Evolutionary conservation across 2,113 vertebrate genomes (phyloP), one percentile per base, ranked within the genome.

Genomic region (Rana temporaria): DNA sequence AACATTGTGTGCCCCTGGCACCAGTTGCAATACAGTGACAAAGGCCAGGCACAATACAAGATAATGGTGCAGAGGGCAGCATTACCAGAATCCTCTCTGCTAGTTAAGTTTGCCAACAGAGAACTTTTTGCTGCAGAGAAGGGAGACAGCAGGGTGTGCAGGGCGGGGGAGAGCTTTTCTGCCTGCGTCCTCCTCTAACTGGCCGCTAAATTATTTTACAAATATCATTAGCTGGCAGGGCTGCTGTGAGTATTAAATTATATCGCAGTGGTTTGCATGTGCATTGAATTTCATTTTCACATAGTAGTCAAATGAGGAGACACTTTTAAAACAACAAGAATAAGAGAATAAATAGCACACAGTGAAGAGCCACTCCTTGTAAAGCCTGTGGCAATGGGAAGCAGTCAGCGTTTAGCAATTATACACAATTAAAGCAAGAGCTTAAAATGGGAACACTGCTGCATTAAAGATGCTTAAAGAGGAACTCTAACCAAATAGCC

Each of bases 191-290:
- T 34, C 24, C 65, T 48, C 78, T 80, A 70, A 80, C 65, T 62
- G 67, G 52, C 66, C 20, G 8, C 55, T 80, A 66, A 80, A 80
- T 80, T 80, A 80, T 80, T 80, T 80, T 70, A 59, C 66, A 80
- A 70, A 70, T 70, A 79, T 79, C 78, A 79, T 80, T 80, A 70
- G 30, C 78, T n/a, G 56, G 78, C 32, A 62, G 66, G 55, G 78
- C 53, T 71, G 66, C 78, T 80, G 78, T 69, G 65, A 60, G 55
- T 48, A 80, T 70, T 80, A 80, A 70, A 80, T 80, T 69, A 70
- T 80, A 80, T 19, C 78, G 20, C 78, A 70, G 78, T 57, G 56
- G 53, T 70, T 52, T 71, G 78, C 66, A 60, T 80, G 66, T 62
- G 78, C 8, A 20, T 16, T 3, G 56, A 38, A 70, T 62, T 30